Conservation (phyloP, 2,888 invertebrate genomes). For the Hedychridium roseum region DNA sequence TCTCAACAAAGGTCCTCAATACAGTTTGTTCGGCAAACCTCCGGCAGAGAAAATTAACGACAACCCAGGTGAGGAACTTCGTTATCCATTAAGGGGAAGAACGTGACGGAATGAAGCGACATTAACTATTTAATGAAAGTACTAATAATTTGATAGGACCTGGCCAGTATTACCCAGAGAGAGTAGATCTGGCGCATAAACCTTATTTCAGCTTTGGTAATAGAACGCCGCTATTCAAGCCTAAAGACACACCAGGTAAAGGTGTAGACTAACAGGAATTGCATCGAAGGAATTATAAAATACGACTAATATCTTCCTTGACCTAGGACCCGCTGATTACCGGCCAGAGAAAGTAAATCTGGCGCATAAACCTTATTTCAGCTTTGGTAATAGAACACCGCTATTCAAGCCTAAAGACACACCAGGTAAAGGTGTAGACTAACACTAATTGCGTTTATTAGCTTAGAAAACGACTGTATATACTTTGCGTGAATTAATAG, state of each 20-base stretch:
- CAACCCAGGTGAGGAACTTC: constrained; percentile 44
- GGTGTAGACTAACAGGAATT: constrained; percentile 37
- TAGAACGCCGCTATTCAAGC: constrained; percentile 71
- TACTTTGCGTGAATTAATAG: constrained; percentile 42
- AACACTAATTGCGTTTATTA: no score
- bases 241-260: constrained; percentile 72
- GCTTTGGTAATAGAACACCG: constrained; percentile 76
- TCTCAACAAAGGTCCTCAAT: constrained; percentile 67
- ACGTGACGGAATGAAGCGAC: constrained; percentile 25
- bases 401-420: constrained; percentile 70
- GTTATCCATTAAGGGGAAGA: no score
- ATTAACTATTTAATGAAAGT: constrained; percentile 6
- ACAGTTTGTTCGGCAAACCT: constrained; percentile 66
- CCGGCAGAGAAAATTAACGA: constrained; percentile 53
- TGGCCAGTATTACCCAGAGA: constrained; percentile 50
- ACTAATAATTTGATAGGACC: constrained; percentile 45
- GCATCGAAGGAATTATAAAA: no score
- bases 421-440: constrained; percentile 67
- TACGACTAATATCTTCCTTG: no score
- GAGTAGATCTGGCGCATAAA: constrained; percentile 62
- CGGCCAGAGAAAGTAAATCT: constrained; percentile 41
- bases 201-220: constrained; percentile 80
- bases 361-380: constrained; percentile 71
- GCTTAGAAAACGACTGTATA: no score
- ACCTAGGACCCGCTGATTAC: constrained; percentile 39